Evolutionary conservation across 2,888 invertebrate species (phyloP).

Genomic region (Psococerastis gibbosa): DNA sequence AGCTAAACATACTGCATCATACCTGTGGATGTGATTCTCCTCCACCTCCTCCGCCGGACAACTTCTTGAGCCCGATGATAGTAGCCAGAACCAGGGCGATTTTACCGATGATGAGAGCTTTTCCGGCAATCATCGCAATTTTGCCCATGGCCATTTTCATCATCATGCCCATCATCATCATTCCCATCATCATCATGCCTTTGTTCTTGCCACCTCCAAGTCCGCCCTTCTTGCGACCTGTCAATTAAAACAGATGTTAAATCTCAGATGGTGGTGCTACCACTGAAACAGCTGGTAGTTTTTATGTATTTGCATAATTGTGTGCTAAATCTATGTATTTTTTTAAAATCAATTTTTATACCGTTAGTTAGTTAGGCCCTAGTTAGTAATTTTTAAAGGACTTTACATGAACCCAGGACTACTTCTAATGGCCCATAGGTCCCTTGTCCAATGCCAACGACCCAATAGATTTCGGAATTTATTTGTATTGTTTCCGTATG

Average conservation of each 20-base stretch:
- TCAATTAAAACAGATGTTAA: too few relatives aligned
- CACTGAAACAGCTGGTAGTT: too few relatives aligned
- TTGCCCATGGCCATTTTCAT: slow-evolving; percentile 47
- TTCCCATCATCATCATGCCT: slow-evolving; percentile 37
- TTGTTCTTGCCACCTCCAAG: slow-evolving; percentile 24
- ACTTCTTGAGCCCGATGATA: slow-evolving; percentile 22
- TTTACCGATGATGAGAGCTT: slow-evolving; percentile 45
- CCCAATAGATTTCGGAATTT: too few relatives aligned
- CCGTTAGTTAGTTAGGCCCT: neutral
- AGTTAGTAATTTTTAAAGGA: neutral
- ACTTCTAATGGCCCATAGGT: too few relatives aligned
- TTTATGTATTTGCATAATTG: too few relatives aligned
- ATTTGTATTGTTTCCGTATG: too few relatives aligned
- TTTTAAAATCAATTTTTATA: too few relatives aligned
- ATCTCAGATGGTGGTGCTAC: too few relatives aligned
- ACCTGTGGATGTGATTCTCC: slow-evolving; percentile 12
- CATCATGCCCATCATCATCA: slow-evolving; percentile 35
- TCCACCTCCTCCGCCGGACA: slow-evolving; percentile 17
- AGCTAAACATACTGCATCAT: too few relatives aligned
- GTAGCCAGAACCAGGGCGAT: slow-evolving; percentile 40
- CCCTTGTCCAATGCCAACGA: too few relatives aligned
- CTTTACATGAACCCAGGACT: too few relatives aligned
- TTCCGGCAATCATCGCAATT: slow-evolving; percentile 44
- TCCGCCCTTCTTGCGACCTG: slow-evolving; percentile 33
- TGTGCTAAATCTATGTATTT: too few relatives aligned